These are phyloP conservation scores for Saturnia japonica DNA, from an alignment of 2,888 invertebrate species.

Conservation along the genomic window DNA sequence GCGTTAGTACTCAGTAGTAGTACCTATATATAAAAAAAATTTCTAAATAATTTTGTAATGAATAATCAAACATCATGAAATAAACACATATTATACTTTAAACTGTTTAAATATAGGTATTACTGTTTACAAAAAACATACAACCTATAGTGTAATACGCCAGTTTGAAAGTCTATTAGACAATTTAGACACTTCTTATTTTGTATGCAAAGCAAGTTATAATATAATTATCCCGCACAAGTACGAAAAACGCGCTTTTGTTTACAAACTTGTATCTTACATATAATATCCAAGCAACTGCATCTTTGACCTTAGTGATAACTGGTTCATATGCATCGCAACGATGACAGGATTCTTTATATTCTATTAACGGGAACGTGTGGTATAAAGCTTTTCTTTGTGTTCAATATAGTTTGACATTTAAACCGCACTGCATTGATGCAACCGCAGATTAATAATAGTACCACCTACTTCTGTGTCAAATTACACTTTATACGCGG, in stretches of 20 bases:
- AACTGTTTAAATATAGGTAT: neutral
- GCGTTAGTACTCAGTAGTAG: too few relatives aligned
- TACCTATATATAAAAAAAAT: too few relatives aligned
- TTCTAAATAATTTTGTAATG: too few relatives aligned
- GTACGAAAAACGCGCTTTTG: conserved; percentile 55
- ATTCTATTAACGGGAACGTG: conserved; percentile 26
- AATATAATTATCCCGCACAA: conserved; percentile 64
- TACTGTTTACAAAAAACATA: neutral
- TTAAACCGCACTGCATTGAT: conserved; percentile 37
- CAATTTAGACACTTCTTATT: conserved; percentile 34
- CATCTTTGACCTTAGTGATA: conserved; percentile 46
- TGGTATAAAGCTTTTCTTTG: conserved; percentile 30
- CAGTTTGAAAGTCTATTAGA: neutral
- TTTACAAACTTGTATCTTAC: conserved; percentile 40
- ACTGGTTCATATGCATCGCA: neutral
- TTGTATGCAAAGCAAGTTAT: conserved; percentile 51
- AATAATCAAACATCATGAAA: too few relatives aligned
- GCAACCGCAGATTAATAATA: conserved; percentile 47
- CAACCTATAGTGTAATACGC: neutral
- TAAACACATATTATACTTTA: neutral
- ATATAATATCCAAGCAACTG: conserved; percentile 31
- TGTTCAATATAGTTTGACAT: conserved; percentile 33
- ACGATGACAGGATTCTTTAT: neutral
- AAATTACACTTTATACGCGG: conserved; percentile 24
- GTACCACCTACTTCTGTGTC: conserved; percentile 62